A percentile compares a stretch with the other conserved stretches of the same genome.
Evolutionary conservation across 2,113 vertebrate species (phyloP).

Genomic region (Bos taurus): ARS-UCD2.0 NC_037333.1:77779001-77779500

Average conservation of each 20-base stretch:
- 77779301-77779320: neutral
- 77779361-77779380: neutral
- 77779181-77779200: neutral
- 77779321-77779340: neutral
- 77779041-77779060: neutral
- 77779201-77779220: neutral
- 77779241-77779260: neutral
- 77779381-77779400: neutral
- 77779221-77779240: neutral
- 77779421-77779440: neutral
- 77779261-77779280: neutral
- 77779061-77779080: neutral
- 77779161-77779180: neutral
- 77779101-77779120: neutral
- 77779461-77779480: neutral
- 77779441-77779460: neutral
- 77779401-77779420: neutral
- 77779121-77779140: neutral
- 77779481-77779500: neutral
- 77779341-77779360: neutral
- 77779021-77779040: neutral
- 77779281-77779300: neutral
- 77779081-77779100: neutral
- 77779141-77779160: neutral
- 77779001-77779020: neutral